Evolutionary conservation across 2,888 invertebrate genomes (phyloP).

Genomic region (Pyralis farinalis): DNA sequence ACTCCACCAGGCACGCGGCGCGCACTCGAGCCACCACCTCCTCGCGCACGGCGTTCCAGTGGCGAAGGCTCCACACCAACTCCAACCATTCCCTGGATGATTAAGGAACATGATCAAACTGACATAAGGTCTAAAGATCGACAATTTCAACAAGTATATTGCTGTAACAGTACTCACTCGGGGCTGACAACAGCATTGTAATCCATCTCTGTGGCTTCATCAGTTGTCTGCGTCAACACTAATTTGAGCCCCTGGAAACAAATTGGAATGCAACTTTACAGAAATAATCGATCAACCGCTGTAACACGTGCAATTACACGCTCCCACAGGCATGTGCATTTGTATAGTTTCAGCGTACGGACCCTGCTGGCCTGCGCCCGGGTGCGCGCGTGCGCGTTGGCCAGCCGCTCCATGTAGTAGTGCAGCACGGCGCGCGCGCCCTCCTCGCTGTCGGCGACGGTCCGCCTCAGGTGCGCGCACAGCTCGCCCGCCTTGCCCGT

Average conservation of each 20-base stretch:
- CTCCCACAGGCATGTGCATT: no score
- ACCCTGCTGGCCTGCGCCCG: constrained; percentile 88
- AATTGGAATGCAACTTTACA: background rate
- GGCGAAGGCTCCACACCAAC: constrained; percentile 86
- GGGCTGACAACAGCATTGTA: constrained; percentile 71
- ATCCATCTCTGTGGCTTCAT: constrained; percentile 65
- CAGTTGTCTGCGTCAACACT: constrained; percentile 80
- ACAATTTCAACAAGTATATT: no score
- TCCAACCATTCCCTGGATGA: constrained; percentile 64
- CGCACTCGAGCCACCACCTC: constrained; percentile 87
- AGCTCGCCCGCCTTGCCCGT: constrained; percentile 85
- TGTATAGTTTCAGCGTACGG: no score
- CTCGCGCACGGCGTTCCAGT: constrained; percentile 87
- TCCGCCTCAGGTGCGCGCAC: constrained; percentile 77
- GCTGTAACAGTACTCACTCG: constrained; percentile 70
- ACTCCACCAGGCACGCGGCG: constrained; percentile 95
- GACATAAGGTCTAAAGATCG: no score
- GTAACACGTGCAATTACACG: no score
- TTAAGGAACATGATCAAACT: no score
- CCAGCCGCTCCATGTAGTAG: constrained; percentile 92
- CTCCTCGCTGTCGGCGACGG: constrained; percentile 67
- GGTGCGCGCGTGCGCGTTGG: constrained; percentile 89
- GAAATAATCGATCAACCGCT: constrained; percentile 58
- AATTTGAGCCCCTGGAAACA: constrained; percentile 84
- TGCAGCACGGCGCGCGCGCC: constrained; percentile 93